Percentiles rank a stretch among this genome's conserved stretches.
Conservation (phyloP, 1,140 invertebrate species). For the Drosophila asahinai region DNA sequence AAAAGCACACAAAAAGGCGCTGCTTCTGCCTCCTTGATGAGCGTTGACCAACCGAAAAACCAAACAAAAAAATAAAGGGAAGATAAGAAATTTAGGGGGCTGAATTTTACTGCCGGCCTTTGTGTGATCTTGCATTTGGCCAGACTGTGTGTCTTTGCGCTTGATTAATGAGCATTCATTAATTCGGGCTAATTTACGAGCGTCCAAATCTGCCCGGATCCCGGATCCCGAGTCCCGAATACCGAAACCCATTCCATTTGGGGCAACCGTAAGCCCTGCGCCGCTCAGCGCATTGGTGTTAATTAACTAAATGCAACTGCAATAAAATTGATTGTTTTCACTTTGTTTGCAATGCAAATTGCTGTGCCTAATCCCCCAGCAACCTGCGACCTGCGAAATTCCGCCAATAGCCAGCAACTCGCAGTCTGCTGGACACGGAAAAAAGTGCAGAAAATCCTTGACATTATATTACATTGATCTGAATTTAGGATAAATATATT, state of each 20-base stretch:
- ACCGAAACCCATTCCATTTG: conserved; percentile 36
- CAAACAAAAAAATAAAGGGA: background rate
- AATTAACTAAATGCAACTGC: conserved; percentile 83
- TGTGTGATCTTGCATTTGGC: conserved; percentile 66
- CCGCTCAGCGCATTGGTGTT: conserved; percentile 70
- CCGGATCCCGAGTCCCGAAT: background rate
- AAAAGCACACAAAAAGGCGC: conserved; percentile 14
- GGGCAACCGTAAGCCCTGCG: conserved; percentile 26
- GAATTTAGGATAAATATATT: background rate
- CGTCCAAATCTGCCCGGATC: conserved; percentile 9
- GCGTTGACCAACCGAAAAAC: conserved; percentile 9
- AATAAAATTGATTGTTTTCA: conserved; percentile 84
- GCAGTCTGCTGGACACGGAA: conserved; percentile 5
- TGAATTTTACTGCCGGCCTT: conserved; percentile 46
- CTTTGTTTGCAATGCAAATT: conserved; percentile 84
- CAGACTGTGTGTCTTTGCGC: conserved; percentile 57
- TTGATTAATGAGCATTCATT: conserved; percentile 80
- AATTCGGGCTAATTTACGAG: conserved; percentile 77
- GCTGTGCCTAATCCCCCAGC: conserved; percentile 66
- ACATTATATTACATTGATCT: background rate
- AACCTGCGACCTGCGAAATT: conserved; percentile 21
- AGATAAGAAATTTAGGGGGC: conserved; percentile 31
- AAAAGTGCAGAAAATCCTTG: conserved; percentile 4
- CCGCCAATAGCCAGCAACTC: conserved; percentile 2
- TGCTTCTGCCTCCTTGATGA: conserved; percentile 28